These are phyloP conservation scores for Coregonus ussuriensis DNA, from an alignment of 2,797 vertebrate genomes.

Conservation along the genomic window DNA sequence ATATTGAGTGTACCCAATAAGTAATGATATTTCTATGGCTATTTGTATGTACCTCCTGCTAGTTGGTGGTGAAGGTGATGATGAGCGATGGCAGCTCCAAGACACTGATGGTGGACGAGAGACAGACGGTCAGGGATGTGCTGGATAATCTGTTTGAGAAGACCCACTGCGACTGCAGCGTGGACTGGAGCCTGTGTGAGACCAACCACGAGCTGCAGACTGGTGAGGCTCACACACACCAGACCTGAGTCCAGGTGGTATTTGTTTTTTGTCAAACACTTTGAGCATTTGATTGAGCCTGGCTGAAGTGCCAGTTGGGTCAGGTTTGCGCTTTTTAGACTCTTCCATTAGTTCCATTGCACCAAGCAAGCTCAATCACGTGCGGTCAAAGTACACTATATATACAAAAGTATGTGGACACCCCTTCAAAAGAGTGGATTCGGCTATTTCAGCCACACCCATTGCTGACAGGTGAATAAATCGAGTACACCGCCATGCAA, in stretches of 20 bases:
- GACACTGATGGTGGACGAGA: slow-evolving; percentile 88
- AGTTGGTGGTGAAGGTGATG: slow-evolving; percentile 87
- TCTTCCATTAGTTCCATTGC: neutral
- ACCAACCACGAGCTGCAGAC: slow-evolving; percentile 83
- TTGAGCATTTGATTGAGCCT: neutral
- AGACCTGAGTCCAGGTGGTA: neutral
- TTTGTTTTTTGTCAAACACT: neutral
- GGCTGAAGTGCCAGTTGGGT: neutral
- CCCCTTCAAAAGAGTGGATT: too few species aligned
- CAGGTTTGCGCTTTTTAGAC: neutral
- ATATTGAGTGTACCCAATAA: neutral
- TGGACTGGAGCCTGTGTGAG: slow-evolving; percentile 87
- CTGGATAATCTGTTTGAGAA: slow-evolving; percentile 88
- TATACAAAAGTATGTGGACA: too few species aligned
- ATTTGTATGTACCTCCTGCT: slow-evolving; percentile 21
- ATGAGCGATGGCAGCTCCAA: slow-evolving; percentile 84
- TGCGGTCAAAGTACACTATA: too few species aligned
- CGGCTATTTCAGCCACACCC: too few species aligned
- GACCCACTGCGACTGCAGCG: slow-evolving; percentile 82
- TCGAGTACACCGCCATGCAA: too few species aligned
- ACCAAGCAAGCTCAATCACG: neutral
- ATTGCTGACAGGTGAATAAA: too few species aligned
- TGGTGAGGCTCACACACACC: slow-evolving; percentile 62
- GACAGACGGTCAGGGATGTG: slow-evolving; percentile 81
- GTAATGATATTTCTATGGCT: neutral